phyloP scores from a whole-genome alignment of 2,888 invertebrate species.

The Coelogynopora nodosa region DNA sequence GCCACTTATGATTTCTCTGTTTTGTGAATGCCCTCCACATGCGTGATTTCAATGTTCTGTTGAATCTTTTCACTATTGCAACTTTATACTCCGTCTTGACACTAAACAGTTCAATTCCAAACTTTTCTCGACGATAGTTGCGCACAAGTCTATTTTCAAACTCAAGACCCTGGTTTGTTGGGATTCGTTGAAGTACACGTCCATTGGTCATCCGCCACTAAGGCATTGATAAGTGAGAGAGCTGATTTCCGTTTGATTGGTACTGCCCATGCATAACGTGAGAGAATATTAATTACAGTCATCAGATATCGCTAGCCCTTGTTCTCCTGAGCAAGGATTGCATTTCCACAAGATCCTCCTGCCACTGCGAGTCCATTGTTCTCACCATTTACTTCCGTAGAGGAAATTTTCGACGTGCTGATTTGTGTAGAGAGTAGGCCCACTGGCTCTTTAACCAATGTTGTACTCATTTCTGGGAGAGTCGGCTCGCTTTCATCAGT shows the following conservation, averaged over 20 bases:
- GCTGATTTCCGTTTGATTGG: neutral
- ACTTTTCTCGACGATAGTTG: neutral
- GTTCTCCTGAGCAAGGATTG: neutral
- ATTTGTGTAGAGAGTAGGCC: too few species aligned
- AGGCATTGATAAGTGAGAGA: neutral
- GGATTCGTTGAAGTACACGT: neutral
- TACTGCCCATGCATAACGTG: neutral
- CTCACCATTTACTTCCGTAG: conserved; percentile 5
- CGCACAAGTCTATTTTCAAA: neutral
- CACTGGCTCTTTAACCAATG: too few species aligned
- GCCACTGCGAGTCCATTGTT: neutral
- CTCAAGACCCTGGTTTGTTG: neutral
- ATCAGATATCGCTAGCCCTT: neutral
- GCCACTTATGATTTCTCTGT: neutral
- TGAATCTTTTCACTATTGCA: too few species aligned
- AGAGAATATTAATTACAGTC: neutral
- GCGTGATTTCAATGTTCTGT: too few species aligned
- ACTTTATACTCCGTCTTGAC: too few species aligned
- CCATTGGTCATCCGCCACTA: neutral
- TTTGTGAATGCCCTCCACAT: neutral
- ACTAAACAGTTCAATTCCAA: neutral
- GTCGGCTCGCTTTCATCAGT: too few species aligned
- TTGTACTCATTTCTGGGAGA: too few species aligned
- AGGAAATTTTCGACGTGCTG: neutral
- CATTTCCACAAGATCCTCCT: neutral